These are phyloP conservation scores for Pasiphila rectangulata DNA, from an alignment of 2,888 invertebrate genomes.

Conservation along the genomic window DNA sequence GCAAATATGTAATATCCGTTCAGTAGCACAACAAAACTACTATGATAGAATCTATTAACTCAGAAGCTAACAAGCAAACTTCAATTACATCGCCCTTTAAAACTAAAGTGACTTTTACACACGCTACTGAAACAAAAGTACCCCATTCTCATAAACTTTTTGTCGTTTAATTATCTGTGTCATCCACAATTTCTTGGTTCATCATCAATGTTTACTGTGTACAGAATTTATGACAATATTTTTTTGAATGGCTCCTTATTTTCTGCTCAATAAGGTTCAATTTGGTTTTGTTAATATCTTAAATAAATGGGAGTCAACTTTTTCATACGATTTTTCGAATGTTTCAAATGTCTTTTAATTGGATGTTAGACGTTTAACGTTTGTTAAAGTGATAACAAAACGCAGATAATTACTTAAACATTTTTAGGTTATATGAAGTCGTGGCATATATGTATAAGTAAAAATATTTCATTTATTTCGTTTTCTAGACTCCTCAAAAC, in stretches of 20 bases:
- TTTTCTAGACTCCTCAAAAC: too few species aligned
- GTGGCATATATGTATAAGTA: background rate
- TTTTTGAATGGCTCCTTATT: background rate
- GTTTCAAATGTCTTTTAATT: slow-evolving; percentile 14
- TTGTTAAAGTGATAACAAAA: slow-evolving; percentile 2
- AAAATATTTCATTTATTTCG: background rate
- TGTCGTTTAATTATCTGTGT: slow-evolving; percentile 72
- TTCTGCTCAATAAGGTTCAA: background rate
- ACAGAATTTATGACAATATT: background rate
- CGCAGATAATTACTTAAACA: slow-evolving; percentile 9
- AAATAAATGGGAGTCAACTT: slow-evolving; percentile 3
- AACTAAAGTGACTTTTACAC: slow-evolving; percentile 1
- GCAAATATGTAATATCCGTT: too few species aligned
- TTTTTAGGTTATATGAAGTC: background rate
- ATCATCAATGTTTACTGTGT: slow-evolving; percentile 3
- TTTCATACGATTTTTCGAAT: slow-evolving; percentile 6
- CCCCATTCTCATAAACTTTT: slow-evolving; percentile 45
- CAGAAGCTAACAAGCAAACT: too few species aligned
- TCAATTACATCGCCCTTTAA: background rate
- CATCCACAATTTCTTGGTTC: slow-evolving; percentile 31
- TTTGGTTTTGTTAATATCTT: background rate
- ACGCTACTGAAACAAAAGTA: slow-evolving; percentile 9
- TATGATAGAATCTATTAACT: too few species aligned
- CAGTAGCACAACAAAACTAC: too few species aligned
- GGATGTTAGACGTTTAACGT: slow-evolving; percentile 8